Evolutionary conservation across 2,888 invertebrate species (phyloP), one percentile per base, ranked within the genome.

Genomic region (Drosophila neonasuta): DNA sequence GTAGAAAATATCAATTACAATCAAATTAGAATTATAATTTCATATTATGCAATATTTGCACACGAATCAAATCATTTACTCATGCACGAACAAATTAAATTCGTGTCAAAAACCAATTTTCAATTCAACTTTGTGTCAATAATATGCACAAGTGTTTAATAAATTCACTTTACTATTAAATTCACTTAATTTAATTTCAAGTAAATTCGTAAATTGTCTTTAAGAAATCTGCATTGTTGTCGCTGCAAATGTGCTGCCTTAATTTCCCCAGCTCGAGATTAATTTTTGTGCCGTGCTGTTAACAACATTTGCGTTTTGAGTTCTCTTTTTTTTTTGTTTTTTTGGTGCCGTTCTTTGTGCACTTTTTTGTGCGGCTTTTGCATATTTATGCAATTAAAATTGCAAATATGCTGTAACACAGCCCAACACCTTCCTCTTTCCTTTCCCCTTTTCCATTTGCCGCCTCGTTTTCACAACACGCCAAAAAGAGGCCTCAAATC

Each of bases 321-420:
- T 10, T n/a, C 17, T 39, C 34, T 36, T 34, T 13, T 30, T 60
- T 20, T 15, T 15, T 13, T n/a, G n/a, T 0, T 13, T 58, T 70
- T 57, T 29, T 29, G 20, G 11, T 46, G 50, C 46, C n/a, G 49
- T 34, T 60, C 36, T 60, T 55, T 61, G 46, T 51, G 48, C 29
- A 54, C 5, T 58, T 72, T 76, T 66, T 72, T 54, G 59, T 45
- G 24, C 24, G 63, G 63, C 70, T 70, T 80, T 81, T 86, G 80
- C 73, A 78, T 78, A 88, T 88, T 88, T 88, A 76, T 76, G 86
- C 88, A 88, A 88, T 88, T 88, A 88, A 88, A 88, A 88, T 88
- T 88, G 88, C 88, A 88, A 88, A 88, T 88, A 87, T 86, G 88
- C 68, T 83, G 84, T 54, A 51, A 55, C 24, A 55, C 46, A 34